phyloP scores from a whole-genome alignment of 1,140 invertebrate genomes.

The Octopus bimaculoides region DNA sequence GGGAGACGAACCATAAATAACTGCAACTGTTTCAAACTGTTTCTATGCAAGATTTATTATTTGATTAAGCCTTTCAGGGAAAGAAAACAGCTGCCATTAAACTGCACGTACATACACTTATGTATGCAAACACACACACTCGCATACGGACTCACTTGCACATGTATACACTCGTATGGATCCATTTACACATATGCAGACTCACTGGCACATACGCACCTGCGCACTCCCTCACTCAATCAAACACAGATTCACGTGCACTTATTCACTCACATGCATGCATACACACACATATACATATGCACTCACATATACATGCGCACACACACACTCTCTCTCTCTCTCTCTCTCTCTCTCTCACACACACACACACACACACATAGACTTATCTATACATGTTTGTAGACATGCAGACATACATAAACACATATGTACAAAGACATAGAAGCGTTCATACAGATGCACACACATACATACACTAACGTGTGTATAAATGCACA shows the following conservation, averaged over 20 bases:
- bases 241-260: neutral
- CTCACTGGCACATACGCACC: neutral
- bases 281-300: neutral
- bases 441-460: neutral
- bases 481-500: neutral
- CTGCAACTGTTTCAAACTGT: no score
- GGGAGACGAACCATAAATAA: no score
- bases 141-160: neutral
- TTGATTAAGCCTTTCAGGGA: no score
- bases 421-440: neutral
- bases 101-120: neutral
- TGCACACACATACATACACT: neutral
- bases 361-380: neutral
- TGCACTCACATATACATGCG: neutral
- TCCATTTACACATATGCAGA: neutral
- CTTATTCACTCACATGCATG: neutral
- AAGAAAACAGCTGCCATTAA: no score
- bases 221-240: neutral
- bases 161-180: neutral
- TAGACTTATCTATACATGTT: neutral
- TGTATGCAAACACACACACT: neutral
- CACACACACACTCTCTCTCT: neutral
- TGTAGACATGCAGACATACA: neutral
- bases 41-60: no score
- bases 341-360: neutral